Percentiles rank a stretch among this genome's conserved stretches.
Conservation (phyloP, 2,797 vertebrate genomes). For the Anabacerthia variegaticeps region DNA sequence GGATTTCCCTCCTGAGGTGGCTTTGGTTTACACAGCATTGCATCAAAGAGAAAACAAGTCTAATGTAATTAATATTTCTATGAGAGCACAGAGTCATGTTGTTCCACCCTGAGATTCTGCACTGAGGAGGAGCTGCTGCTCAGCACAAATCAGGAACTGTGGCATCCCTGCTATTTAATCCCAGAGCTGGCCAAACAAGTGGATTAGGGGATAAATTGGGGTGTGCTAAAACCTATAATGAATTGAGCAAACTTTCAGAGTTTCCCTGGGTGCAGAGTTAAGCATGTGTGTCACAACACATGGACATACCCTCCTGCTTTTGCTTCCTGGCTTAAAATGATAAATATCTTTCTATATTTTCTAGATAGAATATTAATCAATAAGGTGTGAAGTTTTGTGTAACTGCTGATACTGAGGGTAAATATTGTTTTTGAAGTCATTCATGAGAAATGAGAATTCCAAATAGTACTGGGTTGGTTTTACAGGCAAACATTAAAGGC, state of each 20-base stretch:
- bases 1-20: neutral
- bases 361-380: neutral
- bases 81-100: fast-evolving
- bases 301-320: neutral
- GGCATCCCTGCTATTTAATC: neutral
- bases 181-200: neutral
- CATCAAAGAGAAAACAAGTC: neutral
- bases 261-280: neutral
- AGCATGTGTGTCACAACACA: neutral
- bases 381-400: neutral
- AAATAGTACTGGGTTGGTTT: neutral
- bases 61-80: neutral
- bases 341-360: neutral
- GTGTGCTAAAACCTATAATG: neutral
- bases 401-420: neutral
- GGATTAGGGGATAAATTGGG: neutral
- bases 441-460: neutral
- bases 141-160: neutral
- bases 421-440: neutral
- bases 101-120: neutral
- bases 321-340: neutral
- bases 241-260: neutral
- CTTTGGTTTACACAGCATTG: neutral
- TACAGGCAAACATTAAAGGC: neutral
- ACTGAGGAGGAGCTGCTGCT: neutral